Base-by-base conservation (phyloP, 1,140 invertebrate genomes). In the Oryctes rhinoceros region DNA sequence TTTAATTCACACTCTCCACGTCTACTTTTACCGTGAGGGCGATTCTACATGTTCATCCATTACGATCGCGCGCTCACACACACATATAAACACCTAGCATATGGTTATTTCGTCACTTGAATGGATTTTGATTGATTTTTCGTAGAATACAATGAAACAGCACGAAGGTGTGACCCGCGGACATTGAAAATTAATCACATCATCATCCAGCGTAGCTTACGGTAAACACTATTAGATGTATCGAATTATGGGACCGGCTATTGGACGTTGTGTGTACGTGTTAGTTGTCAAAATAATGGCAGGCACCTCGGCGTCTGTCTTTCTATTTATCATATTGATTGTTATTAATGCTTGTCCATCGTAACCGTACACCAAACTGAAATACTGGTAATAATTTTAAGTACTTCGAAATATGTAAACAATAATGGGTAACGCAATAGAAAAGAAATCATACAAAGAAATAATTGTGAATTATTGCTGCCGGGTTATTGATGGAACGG, bases 321-420 rank as follows among this genome's bases (percentile, higher is more conserved):
- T 59, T 59, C 53, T 59, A 59, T 59, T 59, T 59, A 59, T 59
- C 53, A 59, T 59, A 59, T 18, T 59, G 53, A 59, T 59, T 59
- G n/a, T 59, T 59, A 59, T 59, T 59, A 59, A 59, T 59, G 53
- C 53, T 59, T 15, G 6, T 59, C 53, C 13, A 18, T 6, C 53
- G 6, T 7, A 18, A 18, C 53, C 15, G 53, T 59, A 59, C 18
- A 59, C 53, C 18, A 18, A 59, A 59, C 18, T 59, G 53, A 59
- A 59, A 59, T 59, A 59, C 39, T 10, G 39, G 39, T 44, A 44
- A 44, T 10, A 44, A 44, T 44, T 3, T 44, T 44, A 3, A 10
- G 39, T 44, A 44, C 39, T 59, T 15, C 53, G 15, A 18, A 59
- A 3, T 18, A 59, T 59, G 53, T 59, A 18, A n/a, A 18, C 15